Base-by-base conservation (phyloP, 2,888 invertebrate genomes). In the Noctua janthina region DNA sequence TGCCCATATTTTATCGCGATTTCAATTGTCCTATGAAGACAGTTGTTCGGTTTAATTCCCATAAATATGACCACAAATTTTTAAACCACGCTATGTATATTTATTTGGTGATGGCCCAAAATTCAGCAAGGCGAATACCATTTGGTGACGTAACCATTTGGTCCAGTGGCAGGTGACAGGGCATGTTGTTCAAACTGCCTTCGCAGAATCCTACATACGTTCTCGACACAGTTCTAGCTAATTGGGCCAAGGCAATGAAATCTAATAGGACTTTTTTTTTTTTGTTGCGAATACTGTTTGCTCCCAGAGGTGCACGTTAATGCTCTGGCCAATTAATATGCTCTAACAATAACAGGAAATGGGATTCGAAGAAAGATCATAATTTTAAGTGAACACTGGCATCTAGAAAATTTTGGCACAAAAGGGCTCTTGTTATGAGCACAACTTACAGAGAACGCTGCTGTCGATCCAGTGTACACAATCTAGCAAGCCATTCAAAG, bases 391-490 rank as follows among this genome's bases (percentile, higher is more conserved):
- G 17, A 46, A 46, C 4, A 46, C 51, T n/a, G 10, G 15, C 13
- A 20, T 20, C 11, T 67, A 10, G 8, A 17, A 5, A 51, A 49
- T 11, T 67, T 81, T 56, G 0, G 35, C 20, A 67, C 20, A 49
- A 6, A 35, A 6, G 5, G 13, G 29, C 29, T 62, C 66, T 56
- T 81, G 49, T 39, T 49, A 49, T 29, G 29, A n/a, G 39, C 17
- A 67, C 56, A 80, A 80, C 46, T 46, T 46, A 46, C 46, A 43
- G 67, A 59, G 20, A 17, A 51, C 15, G n/a, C n/a, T 62, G 15
- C 13, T 39, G 59, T 1, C 20, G 2, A 49, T 54, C 23, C 59
- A 69, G 76, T 46, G 23, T 46, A 29, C 17, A 39, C 10, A 39
- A 68, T 51, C 35, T 68, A 46, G 3, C 20, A 46, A 74, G 51